Percentiles rank a stretch among this genome's conserved stretches.
phyloP scores from a whole-genome alignment of 2,888 invertebrate genomes.

The Nomada flava region DNA sequence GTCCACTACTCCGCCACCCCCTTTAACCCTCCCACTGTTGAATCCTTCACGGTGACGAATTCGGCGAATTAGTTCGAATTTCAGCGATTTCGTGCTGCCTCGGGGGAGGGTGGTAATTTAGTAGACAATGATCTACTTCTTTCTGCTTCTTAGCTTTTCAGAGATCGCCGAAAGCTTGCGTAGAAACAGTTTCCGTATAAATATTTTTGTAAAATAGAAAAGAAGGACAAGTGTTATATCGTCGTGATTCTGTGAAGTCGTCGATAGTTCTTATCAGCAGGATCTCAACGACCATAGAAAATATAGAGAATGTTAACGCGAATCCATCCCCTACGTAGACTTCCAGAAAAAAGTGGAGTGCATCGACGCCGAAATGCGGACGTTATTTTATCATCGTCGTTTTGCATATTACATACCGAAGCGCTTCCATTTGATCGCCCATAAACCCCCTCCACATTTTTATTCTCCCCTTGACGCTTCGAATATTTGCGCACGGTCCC shows the following conservation, averaged over 20 bases:
- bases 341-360: constrained; percentile 13
- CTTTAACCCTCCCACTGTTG: constrained; percentile 29
- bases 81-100: constrained; percentile 22
- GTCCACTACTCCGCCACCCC: constrained; percentile 36
- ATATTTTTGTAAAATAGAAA: too few species aligned
- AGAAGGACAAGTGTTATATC: too few species aligned
- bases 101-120: neutral
- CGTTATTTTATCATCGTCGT: constrained; percentile 36
- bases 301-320: neutral
- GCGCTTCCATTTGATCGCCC: constrained; percentile 48
- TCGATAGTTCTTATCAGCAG: too few species aligned
- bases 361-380: constrained; percentile 13
- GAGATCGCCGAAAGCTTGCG: too few species aligned
- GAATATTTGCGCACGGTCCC: constrained; percentile 20
- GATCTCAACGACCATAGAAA: too few species aligned
- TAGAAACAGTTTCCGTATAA: too few species aligned
- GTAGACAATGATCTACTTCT: too few species aligned
- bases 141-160: too few species aligned
- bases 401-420: constrained; percentile 46
- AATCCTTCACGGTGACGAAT: constrained; percentile 51
- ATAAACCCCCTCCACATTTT: constrained; percentile 45
- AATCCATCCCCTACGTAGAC: neutral
- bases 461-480: constrained; percentile 39
- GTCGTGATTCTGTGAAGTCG: too few species aligned
- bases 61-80: constrained; percentile 62